phyloP scores from a whole-genome alignment of 2,888 invertebrate species.

The Alentia gelatinosa region DNA sequence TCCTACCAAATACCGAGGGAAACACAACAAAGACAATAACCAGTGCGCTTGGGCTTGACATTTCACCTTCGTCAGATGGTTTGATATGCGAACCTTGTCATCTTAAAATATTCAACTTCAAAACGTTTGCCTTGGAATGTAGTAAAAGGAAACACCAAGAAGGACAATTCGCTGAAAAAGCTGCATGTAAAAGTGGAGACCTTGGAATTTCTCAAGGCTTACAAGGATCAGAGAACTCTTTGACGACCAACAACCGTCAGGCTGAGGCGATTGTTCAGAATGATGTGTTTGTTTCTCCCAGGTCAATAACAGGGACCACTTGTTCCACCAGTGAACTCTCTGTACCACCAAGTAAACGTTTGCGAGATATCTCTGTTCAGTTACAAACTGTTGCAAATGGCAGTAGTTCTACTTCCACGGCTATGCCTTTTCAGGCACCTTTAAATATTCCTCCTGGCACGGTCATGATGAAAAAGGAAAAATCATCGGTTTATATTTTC shows the following conservation, averaged over 20 bases:
- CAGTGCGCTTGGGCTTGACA: background rate
- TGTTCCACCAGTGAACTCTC: background rate
- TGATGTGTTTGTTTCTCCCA: background rate
- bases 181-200: background rate
- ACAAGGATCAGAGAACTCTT: background rate
- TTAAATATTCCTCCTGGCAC: background rate
- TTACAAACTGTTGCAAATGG: background rate
- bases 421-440: background rate
- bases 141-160: background rate
- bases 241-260: background rate
- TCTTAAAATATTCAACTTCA: background rate
- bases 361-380: background rate
- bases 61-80: background rate
- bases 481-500: background rate
- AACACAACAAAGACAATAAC: background rate
- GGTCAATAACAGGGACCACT: background rate
- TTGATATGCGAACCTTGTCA: background rate
- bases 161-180: background rate
- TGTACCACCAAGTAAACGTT: background rate
- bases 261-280: background rate
- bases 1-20: background rate
- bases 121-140: background rate
- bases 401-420: background rate
- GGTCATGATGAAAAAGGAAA: background rate
- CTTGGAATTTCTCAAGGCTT: background rate